A percentile compares a stretch with the other conserved stretches of the same genome.
Evolutionary conservation across 2,797 vertebrate genomes (phyloP).

Genomic region (Crax fasciolata): DNA sequence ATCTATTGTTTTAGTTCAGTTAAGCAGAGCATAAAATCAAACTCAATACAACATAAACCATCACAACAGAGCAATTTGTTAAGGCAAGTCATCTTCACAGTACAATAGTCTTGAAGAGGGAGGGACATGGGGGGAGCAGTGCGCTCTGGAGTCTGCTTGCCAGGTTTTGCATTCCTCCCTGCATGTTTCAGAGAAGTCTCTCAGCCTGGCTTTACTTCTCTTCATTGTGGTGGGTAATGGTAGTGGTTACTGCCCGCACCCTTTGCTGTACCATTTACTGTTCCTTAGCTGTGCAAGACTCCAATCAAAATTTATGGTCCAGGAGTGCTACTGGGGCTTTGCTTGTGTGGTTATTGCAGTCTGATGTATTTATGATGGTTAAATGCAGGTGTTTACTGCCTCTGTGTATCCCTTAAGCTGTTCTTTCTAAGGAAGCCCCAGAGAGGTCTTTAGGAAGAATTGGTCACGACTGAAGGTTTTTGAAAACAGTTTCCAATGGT

Average conservation of each 20-base stretch:
- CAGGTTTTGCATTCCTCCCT: not conserved
- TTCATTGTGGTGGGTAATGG: not conserved
- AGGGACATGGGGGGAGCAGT: not conserved
- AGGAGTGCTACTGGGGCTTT: not conserved
- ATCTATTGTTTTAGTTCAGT: conserved; percentile 35
- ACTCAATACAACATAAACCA: conserved; percentile 13
- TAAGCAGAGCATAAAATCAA: conserved; percentile 56
- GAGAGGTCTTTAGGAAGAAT: not conserved
- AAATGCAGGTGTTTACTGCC: not conserved
- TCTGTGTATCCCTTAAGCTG: not conserved
- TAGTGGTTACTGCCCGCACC: not conserved
- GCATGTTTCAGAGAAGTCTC: not conserved
- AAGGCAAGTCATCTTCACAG: not conserved
- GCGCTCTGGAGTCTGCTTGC: not conserved
- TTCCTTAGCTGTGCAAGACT: not conserved
- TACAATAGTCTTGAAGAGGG: not conserved
- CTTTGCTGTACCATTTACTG: not conserved
- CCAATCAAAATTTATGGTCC: not conserved
- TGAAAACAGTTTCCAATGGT: not conserved
- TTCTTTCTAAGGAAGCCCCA: not conserved
- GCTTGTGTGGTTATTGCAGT: not conserved
- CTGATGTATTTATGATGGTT: not conserved
- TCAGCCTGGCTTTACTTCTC: not conserved
- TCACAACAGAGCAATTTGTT: conserved; percentile 18
- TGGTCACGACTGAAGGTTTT: not conserved